These are phyloP conservation scores for Drosophila kepulauana DNA, from an alignment of 1,140 invertebrate genomes.

Conservation along the genomic window DNA sequence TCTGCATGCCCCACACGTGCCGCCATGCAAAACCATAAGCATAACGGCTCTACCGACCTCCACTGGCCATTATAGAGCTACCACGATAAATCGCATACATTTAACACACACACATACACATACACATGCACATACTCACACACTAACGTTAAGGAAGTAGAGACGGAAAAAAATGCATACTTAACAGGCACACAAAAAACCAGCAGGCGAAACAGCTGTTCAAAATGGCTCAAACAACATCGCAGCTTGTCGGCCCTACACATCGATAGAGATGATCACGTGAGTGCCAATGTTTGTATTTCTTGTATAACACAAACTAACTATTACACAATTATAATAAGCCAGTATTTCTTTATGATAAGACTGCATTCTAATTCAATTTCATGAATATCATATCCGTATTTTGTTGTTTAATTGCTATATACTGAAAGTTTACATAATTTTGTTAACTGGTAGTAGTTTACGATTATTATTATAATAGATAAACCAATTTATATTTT, in stretches of 20 bases:
- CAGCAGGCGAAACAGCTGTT: slow-evolving; percentile 68
- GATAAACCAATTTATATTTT: too few relatives aligned
- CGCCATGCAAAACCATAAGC: slow-evolving; percentile 80
- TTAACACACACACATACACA: slow-evolving; percentile 65
- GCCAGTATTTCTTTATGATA: too few relatives aligned
- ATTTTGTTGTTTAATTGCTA: too few relatives aligned
- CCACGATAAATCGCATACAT: slow-evolving; percentile 81
- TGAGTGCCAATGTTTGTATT: neutral
- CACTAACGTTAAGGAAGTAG: slow-evolving; percentile 17
- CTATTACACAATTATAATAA: too few relatives aligned
- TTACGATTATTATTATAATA: too few relatives aligned
- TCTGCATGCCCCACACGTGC: slow-evolving; percentile 76
- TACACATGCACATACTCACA: slow-evolving; percentile 39
- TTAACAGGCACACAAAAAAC: slow-evolving; percentile 74
- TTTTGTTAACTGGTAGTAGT: too few relatives aligned
- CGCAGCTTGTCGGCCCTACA: slow-evolving; percentile 55
- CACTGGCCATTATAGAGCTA: slow-evolving; percentile 76
- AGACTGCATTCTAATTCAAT: too few relatives aligned
- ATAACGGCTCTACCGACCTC: slow-evolving; percentile 58
- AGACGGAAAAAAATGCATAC: slow-evolving; percentile 71
- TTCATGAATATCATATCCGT: too few relatives aligned
- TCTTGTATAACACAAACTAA: too few relatives aligned
- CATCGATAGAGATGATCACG: slow-evolving; percentile 47
- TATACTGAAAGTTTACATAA: too few relatives aligned
- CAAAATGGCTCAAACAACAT: slow-evolving; percentile 69